Evolutionary conservation across 2,113 vertebrate species (phyloP).

Genomic region (Tachycineta bicolor): DNA sequence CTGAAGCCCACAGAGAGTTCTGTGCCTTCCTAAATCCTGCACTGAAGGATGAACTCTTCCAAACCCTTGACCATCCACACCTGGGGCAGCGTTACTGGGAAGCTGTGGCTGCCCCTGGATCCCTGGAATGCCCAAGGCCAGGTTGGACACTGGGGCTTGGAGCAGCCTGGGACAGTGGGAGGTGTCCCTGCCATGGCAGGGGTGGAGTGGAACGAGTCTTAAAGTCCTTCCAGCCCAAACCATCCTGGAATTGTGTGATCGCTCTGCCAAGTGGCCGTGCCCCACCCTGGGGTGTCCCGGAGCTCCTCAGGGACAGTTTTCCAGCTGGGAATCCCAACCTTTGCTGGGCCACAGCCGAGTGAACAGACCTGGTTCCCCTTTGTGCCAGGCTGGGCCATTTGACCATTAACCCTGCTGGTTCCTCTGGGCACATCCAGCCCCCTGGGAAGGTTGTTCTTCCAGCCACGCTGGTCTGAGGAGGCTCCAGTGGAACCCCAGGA

Average conservation of each 20-base stretch:
- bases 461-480: background rate
- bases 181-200: background rate
- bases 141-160: background rate
- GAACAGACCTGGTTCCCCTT: background rate
- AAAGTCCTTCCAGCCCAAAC: background rate
- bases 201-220: fast-evolving
- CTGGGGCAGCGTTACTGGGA: fast-evolving
- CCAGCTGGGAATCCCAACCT: background rate
- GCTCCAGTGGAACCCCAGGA: background rate
- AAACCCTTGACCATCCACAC: background rate
- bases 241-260: background rate
- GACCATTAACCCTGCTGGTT: background rate
- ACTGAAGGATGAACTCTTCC: background rate
- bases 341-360: background rate
- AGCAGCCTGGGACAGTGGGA: background rate
- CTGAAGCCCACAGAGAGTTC: background rate
- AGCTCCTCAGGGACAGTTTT: background rate
- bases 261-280: background rate
- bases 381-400: background rate
- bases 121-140: background rate
- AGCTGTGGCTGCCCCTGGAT: background rate
- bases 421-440: background rate
- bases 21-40: background rate
- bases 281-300: background rate
- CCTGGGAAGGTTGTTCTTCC: background rate